These are phyloP conservation scores for Apamea monoglypha DNA, from an alignment of 2,888 invertebrate species.

Conservation along the genomic window DNA sequence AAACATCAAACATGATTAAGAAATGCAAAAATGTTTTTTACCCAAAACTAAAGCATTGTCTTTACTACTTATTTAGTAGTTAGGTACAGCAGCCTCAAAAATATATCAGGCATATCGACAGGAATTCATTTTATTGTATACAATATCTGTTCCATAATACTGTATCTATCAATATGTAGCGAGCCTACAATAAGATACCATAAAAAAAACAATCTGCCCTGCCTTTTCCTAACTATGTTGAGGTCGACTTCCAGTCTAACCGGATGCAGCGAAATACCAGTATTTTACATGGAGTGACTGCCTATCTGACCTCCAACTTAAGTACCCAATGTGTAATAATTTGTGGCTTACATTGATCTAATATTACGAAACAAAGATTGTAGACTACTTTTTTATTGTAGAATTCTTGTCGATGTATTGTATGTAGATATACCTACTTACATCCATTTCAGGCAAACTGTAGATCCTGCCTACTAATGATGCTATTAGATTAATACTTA, in stretches of 20 bases:
- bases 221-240: too few relatives aligned
- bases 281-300: too few relatives aligned
- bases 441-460: not conserved
- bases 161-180: not conserved
- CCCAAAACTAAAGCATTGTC: not conserved
- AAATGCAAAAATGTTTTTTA: not conserved
- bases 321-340: not conserved
- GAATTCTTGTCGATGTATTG: not conserved
- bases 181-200: too few relatives aligned
- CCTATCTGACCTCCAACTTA: not conserved
- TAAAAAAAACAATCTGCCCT: too few relatives aligned
- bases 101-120: not conserved
- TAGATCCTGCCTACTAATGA: not conserved
- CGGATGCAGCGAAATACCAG: too few relatives aligned
- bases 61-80: not conserved
- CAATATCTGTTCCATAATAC: not conserved
- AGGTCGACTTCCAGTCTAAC: too few relatives aligned
- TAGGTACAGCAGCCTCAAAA: not conserved
- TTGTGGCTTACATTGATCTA: not conserved
- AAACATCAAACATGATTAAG: not conserved
- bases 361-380: not conserved
- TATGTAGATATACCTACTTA: not conserved
- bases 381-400: not conserved
- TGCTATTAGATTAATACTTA: conserved; percentile 14
- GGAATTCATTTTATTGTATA: not conserved